These are phyloP conservation scores for Petaurus breviceps DNA, from an alignment of 2,113 vertebrate species.

Conservation along the genomic window DNA sequence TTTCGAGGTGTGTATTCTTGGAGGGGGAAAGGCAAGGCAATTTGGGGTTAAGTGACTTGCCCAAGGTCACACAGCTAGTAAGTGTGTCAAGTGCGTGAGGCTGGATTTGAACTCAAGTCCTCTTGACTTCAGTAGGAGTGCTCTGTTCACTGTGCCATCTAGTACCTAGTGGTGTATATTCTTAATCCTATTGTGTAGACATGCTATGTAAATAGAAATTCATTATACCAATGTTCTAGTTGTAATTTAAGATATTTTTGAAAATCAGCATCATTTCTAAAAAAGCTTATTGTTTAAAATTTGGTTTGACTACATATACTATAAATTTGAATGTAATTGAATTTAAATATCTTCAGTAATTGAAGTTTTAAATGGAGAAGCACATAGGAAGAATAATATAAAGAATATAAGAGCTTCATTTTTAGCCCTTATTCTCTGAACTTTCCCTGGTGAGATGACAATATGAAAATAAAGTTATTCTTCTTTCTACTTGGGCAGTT, in stretches of 20 bases:
- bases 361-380: not conserved
- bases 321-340: not conserved
- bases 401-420: not conserved
- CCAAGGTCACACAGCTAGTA: too few species aligned
- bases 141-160: too few species aligned
- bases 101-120: too few species aligned
- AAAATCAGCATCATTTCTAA: not conserved
- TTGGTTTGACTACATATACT: not conserved
- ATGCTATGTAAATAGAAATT: not conserved
- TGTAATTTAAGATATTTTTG: not conserved
- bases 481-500: not conserved
- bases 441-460: not conserved
- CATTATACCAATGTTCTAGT: not conserved
- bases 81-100: too few species aligned
- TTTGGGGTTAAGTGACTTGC: too few species aligned
- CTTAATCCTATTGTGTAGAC: not conserved
- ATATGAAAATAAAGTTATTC: not conserved
- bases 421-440: not conserved
- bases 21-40: too few species aligned
- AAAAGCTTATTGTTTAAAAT: not conserved
- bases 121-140: too few species aligned
- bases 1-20: not conserved
- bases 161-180: not conserved
- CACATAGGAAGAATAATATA: not conserved
- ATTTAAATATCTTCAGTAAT: not conserved